Percentiles rank a stretch among this genome's conserved stretches.
Evolutionary conservation across 2,888 invertebrate genomes (phyloP).

Genomic region (Atrina japonica): DNA sequence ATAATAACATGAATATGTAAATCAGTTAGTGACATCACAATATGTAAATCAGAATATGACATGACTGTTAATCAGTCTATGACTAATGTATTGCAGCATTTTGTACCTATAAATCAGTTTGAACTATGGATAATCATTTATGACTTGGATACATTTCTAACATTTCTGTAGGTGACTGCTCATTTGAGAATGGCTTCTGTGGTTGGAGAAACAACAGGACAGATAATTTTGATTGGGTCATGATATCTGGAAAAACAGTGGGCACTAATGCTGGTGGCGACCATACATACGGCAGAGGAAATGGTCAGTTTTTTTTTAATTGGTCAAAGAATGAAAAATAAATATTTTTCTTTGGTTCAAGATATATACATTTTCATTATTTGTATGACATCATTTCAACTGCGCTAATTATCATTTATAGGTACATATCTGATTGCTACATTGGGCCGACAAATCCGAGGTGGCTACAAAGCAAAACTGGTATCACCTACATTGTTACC

Average conservation of each 20-base stretch:
- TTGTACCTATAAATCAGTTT: too few species aligned
- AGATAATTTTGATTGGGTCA: conserved; percentile 65
- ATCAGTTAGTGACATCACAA: too few species aligned
- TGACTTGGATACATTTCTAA: too few species aligned
- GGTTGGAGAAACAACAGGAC: conserved; percentile 64
- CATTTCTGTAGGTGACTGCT: conserved; percentile 65
- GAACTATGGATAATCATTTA: too few species aligned
- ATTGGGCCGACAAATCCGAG: conserved; percentile 83
- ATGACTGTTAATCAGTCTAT: too few species aligned
- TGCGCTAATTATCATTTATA: too few species aligned
- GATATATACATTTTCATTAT: background rate
- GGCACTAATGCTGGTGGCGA: conserved; percentile 53
- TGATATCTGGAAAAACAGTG: conserved; percentile 41
- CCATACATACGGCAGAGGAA: conserved; percentile 58
- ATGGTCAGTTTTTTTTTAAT: conserved; percentile 49
- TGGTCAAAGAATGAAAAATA: too few species aligned
- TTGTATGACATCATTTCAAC: too few species aligned
- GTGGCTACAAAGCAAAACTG: conserved; percentile 83
- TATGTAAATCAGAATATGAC: too few species aligned
- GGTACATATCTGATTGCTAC: conserved; percentile 84
- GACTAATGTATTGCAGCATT: too few species aligned
- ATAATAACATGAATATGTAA: too few species aligned
- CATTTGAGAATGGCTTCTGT: conserved; percentile 71
- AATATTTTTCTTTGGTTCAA: too few species aligned
- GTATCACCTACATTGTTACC: conserved; percentile 61